phyloP scores from a whole-genome alignment of 2,113 vertebrate genomes.

The Chaetura pelagica region DNA sequence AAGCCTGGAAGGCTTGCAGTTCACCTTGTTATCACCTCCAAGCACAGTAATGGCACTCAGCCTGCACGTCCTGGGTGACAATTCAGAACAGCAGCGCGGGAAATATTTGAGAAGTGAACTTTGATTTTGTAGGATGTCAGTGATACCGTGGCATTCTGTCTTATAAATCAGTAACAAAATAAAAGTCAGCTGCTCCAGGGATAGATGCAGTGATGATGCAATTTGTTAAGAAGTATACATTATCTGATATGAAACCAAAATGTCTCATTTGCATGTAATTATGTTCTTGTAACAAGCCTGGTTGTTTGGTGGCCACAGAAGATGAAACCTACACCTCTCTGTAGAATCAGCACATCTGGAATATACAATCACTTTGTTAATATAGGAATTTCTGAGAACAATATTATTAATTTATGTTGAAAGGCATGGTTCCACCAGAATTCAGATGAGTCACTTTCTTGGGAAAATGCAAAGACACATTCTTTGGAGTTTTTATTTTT shows the following conservation, averaged over 20 bases:
- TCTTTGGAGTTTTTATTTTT: neutral
- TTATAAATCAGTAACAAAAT: neutral
- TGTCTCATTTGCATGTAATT: neutral
- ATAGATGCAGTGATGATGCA: neutral
- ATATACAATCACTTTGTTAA: neutral
- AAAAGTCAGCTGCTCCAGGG: neutral
- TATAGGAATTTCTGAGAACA: neutral
- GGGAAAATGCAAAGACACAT: neutral
- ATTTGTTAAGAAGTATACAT: neutral
- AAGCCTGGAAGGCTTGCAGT: neutral
- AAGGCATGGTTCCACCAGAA: neutral
- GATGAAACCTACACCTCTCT: neutral
- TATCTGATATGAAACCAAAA: neutral
- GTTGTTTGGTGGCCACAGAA: neutral
- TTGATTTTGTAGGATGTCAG: neutral
- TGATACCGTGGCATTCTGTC: neutral
- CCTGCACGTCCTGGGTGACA: neutral
- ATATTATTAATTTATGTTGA: neutral
- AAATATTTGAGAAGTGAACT: neutral
- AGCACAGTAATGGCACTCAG: neutral
- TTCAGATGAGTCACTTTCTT: neutral
- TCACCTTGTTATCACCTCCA: neutral
- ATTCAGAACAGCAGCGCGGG: neutral
- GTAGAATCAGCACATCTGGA: neutral
- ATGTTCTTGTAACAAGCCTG: neutral